Evolutionary conservation across 2,888 invertebrate species (phyloP), one percentile per base, ranked within the genome.

Genomic region (Zygothrica quintamaculata): DNA sequence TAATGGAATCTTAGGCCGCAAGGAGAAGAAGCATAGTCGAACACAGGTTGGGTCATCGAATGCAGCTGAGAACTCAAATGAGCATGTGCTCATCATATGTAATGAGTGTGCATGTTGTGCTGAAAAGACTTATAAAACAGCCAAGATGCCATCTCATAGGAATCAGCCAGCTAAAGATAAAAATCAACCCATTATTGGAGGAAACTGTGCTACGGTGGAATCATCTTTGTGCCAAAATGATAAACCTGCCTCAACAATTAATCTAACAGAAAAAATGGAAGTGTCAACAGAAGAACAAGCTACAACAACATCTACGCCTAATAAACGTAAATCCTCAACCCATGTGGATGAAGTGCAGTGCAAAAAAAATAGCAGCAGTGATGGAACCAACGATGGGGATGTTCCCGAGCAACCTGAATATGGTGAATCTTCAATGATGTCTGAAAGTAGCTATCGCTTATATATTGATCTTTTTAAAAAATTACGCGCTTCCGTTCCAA

Each of bases 1-100:
- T 90, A 93, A 94, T 93, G 95, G 95, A 39, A 91, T 97, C 1
- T 88, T 97, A 48, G 94, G 95, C 72, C 93, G 95, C 25, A 77
- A 59, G 34, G 13, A 34, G 0, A 13, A 39, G 7, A 22, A 5
- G 18, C 18, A 22, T 2, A 22, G 18, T 22, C 18, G 18, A 22
- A 22, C 2, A 22, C 18, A 22, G 18, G 18, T 5, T 22, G 3
- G 5, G 2, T 3, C 2, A 3, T 2, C 18, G 18, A 22, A 22
- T 22, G 3, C n/a, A n/a, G n/a, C 18, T 22, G 3, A 22, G 2
- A 22, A 22, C 5, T 2, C 18, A 5, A 22, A 22, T 22, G 3
- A 22, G 5, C 18, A 2, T 5, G 18, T 22, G 5, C 18, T 22
- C 2, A 22, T 22, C 2, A 3, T 22, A 22, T 22, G 18, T 22